Evolutionary conservation across 2,888 invertebrate species (phyloP).

Genomic region (Polyploca ridens): DNA sequence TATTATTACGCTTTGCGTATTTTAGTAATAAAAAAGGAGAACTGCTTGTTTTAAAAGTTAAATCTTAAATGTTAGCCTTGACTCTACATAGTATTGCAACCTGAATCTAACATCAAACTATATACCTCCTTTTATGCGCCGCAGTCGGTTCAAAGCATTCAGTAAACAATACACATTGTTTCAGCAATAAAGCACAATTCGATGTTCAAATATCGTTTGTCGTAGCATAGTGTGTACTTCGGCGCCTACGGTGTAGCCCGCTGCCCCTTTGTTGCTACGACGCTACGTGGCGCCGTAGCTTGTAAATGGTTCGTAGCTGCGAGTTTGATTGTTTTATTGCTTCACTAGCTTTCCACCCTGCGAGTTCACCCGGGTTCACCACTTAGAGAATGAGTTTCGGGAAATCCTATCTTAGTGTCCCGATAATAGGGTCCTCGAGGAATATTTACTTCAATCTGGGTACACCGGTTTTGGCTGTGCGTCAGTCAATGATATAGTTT

Average conservation of each 20-base stretch:
- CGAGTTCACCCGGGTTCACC: too few species aligned
- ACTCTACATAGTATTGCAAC: neutral
- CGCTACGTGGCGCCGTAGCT: neutral
- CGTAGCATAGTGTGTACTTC: neutral
- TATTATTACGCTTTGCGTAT: neutral
- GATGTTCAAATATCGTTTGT: constrained; percentile 3
- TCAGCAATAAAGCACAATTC: neutral
- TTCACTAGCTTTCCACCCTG: neutral
- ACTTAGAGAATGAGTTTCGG: too few species aligned
- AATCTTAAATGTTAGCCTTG: neutral
- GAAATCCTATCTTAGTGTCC: too few species aligned
- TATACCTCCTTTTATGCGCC: neutral
- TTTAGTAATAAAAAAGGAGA: neutral
- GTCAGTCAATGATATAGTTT: too few species aligned
- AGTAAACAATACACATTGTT: constrained; percentile 2
- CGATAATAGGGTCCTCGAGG: too few species aligned
- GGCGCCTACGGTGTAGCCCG: constrained; percentile 7
- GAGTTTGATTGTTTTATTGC: constrained; percentile 1
- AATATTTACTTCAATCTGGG: too few species aligned
- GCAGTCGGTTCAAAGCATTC: constrained; percentile 6
- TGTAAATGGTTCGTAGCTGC: neutral
- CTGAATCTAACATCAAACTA: neutral
- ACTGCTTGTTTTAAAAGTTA: neutral
- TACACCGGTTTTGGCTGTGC: too few species aligned
- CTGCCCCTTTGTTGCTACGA: constrained; percentile 8